These are phyloP conservation scores for Bergia sp. DNA, from an alignment of 92 coral and sea anemone genomes.

Conservation along the genomic window DNA sequence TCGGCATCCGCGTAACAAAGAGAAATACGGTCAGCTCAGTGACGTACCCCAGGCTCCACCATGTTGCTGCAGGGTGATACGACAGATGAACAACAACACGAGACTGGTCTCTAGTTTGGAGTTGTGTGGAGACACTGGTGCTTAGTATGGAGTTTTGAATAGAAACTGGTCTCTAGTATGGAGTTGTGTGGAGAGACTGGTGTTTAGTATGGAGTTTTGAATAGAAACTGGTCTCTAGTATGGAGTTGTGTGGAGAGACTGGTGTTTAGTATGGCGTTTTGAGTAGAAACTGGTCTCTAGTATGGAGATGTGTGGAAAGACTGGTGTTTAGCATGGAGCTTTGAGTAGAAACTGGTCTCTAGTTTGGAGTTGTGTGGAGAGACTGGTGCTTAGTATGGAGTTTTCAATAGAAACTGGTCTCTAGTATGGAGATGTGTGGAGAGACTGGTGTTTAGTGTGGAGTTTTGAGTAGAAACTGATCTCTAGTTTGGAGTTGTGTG, in stretches of 20 bases:
- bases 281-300: neutral
- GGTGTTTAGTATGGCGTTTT: neutral
- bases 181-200: neutral
- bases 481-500: too few relatives aligned
- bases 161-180: neutral
- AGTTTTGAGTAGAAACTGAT: too few relatives aligned
- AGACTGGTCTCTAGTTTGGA: conserved; percentile 13
- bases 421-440: too few relatives aligned
- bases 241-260: neutral
- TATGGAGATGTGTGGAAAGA: neutral
- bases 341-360: too few relatives aligned
- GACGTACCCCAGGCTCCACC: neutral
- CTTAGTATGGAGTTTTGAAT: neutral
- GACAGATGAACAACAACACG: neutral
- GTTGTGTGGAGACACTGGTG: neutral
- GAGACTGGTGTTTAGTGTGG: too few relatives aligned
- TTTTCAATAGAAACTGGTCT: too few relatives aligned
- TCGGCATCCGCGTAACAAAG: neutral
- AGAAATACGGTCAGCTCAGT: neutral
- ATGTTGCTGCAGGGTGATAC: neutral
- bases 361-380: too few relatives aligned
- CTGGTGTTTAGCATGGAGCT: too few relatives aligned
- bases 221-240: neutral
- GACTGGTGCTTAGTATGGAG: too few relatives aligned
- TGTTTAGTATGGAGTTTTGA: neutral